Evolutionary conservation across 2,113 vertebrate species (phyloP).

Genomic region (Phrynocephalus versicolor): DNA sequence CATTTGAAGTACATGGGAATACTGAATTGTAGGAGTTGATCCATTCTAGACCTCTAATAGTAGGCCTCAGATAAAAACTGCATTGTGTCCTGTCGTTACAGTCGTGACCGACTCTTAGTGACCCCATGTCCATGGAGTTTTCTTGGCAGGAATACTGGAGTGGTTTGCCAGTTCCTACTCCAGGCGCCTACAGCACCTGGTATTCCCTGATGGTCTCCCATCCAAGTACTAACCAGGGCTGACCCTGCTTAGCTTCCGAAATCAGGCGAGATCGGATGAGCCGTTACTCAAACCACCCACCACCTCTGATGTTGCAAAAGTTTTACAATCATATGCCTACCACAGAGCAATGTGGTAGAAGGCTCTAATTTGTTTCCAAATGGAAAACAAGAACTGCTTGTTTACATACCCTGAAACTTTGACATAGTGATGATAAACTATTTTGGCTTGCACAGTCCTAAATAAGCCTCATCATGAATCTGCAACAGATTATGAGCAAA

Average conservation of each 20-base stretch:
- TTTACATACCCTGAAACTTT: not conserved
- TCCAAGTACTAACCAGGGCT: no score
- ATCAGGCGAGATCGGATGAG: no score
- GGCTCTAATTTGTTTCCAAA: not conserved
- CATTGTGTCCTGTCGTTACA: no score
- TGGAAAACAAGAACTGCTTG: not conserved
- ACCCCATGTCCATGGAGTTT: no score
- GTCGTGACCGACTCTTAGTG: no score
- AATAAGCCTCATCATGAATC: not conserved
- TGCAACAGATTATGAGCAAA: not conserved
- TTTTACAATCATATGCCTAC: not conserved
- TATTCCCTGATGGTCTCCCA: no score
- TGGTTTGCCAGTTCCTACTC: not conserved
- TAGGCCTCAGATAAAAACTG: not conserved
- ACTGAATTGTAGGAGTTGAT: not conserved
- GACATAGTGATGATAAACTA: fast-evolving
- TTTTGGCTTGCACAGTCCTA: not conserved
- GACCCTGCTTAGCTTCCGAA: no score
- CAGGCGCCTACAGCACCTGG: not conserved
- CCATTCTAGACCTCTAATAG: not conserved
- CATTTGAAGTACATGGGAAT: no score
- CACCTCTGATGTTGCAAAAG: not conserved
- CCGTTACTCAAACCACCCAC: not conserved
- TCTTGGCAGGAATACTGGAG: no score
- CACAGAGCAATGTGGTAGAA: not conserved